Evolutionary conservation across 2,797 vertebrate genomes (phyloP), one percentile per base, ranked within the genome.

Genomic region (Passerculus sandwichensis): DNA sequence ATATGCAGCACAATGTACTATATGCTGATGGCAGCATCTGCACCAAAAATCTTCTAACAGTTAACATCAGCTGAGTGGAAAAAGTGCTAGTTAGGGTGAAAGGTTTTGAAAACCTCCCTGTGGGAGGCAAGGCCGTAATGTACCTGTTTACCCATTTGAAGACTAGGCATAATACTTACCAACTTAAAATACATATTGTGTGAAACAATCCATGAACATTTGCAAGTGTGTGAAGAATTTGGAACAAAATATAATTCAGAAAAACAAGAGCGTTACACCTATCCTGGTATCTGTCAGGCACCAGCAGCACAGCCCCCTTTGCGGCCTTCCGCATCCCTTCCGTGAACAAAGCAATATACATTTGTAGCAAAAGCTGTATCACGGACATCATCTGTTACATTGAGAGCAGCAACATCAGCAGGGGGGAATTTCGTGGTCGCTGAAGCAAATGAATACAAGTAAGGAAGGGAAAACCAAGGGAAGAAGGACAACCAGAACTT

Each of bases 341-440:
- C 10, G 5, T 19, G 26, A 89, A 72, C 20, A 84, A 60, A 92
- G 59, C 29, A 59, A 73, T 29, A 84, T 2, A 75, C 23, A 60
- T 75, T 65, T 71, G 59, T 69, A 91, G 80, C 79, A 94, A 86
- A 92, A 74, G n/a, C 42, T 90, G 59, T 69, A 65, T 72, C 84
- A 72, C 36, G 64, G 40, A 14, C 29, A 50, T 40, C 2, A 62
- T 40, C 78, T 87, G 74, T 54, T 92, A 90, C 40, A 74, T 11
- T 5, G 12, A 87, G 4, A 93, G 44, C 34, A 89, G 65, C 25
- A 89, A 40, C 6, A 73, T 29, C 23, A 71, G 42, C 69, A 32
- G 20, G 11, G 25, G 45, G 25, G 59, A 75, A 48, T 61, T 69
- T 61, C 44, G 50, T 23, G 60, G 40, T 38, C 20, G 7, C 26